Conservation (phyloP, 2,888 invertebrate species). For the Crematogaster levior region DNA sequence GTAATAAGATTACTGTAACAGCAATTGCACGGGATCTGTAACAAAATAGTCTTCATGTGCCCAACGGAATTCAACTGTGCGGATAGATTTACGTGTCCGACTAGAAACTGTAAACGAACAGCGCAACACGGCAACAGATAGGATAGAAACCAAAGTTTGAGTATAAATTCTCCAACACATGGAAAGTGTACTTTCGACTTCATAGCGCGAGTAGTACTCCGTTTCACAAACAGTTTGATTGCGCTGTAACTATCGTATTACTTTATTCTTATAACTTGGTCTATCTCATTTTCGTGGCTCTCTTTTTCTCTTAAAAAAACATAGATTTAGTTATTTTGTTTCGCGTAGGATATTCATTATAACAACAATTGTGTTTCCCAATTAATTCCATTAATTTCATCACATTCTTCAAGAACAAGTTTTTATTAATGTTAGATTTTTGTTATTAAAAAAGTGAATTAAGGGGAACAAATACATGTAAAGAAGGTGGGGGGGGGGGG, state of each 20-base stretch:
- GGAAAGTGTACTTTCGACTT: constrained; percentile 58
- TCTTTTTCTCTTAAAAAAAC: constrained; percentile 24
- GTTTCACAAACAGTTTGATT: constrained; percentile 68
- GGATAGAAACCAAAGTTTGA: constrained; percentile 66
- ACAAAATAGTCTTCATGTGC: constrained; percentile 21
- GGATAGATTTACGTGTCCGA: constrained; percentile 66
- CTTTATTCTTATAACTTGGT: constrained; percentile 48
- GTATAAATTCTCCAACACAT: constrained; percentile 71
- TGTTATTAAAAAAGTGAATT: neutral
- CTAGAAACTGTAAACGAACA: constrained; percentile 61
- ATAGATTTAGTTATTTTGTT: neutral
- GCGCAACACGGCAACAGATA: constrained; percentile 53
- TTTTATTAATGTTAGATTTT: neutral
- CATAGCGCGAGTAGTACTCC: constrained; percentile 36
- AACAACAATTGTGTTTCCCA: neutral
- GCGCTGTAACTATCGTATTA: constrained; percentile 54
- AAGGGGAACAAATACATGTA: too few relatives aligned
- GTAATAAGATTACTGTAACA: neutral
- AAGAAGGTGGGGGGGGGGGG: too few relatives aligned
- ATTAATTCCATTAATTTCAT: constrained; percentile 18
- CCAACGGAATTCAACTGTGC: constrained; percentile 36
- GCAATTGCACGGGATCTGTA: constrained; percentile 25
- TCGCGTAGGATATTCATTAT: neutral
- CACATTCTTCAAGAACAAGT: neutral
- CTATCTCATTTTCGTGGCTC: constrained; percentile 16